Conservation (phyloP, 1,140 invertebrate genomes). For the Octopus sinensis region DNA sequence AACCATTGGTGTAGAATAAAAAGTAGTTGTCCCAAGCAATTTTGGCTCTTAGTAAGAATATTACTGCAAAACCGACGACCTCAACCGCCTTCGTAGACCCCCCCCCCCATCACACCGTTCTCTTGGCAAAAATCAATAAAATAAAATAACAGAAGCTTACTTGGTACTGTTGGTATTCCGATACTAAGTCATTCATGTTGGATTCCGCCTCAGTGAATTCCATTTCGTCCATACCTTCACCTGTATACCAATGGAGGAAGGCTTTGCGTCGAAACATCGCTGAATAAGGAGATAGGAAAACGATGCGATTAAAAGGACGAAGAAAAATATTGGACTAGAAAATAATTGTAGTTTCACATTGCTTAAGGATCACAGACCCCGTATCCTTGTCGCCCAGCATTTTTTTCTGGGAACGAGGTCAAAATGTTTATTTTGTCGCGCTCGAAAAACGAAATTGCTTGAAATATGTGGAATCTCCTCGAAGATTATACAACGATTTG, state of each 20-base stretch:
- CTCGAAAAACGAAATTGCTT: too few relatives aligned
- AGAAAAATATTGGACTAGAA: too few relatives aligned
- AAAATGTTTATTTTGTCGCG: too few relatives aligned
- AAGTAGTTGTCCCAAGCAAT: too few relatives aligned
- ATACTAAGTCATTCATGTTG: conserved; percentile 77
- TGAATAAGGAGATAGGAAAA: conserved; percentile 41
- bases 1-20: too few relatives aligned
- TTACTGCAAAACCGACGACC: conserved; percentile 47
- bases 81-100: conserved; percentile 61
- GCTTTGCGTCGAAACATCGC: conserved; percentile 72
- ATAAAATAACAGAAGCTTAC: conserved; percentile 39
- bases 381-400: too few relatives aligned
- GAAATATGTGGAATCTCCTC: too few relatives aligned
- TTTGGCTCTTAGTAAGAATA: too few relatives aligned
- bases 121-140: conserved; percentile 28
- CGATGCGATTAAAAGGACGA: too few relatives aligned
- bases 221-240: conserved; percentile 76
- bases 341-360: conserved; percentile 50
- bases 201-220: conserved; percentile 74
- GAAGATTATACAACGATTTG: too few relatives aligned
- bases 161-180: conserved; percentile 88
- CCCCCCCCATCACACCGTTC: conserved; percentile 50
- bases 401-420: too few relatives aligned
- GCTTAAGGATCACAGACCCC: too few relatives aligned
- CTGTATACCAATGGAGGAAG: conserved; percentile 75